Evolutionary conservation across 2,888 invertebrate genomes (phyloP), one percentile per base, ranked within the genome.

Genomic region (Alcis repandata): DNA sequence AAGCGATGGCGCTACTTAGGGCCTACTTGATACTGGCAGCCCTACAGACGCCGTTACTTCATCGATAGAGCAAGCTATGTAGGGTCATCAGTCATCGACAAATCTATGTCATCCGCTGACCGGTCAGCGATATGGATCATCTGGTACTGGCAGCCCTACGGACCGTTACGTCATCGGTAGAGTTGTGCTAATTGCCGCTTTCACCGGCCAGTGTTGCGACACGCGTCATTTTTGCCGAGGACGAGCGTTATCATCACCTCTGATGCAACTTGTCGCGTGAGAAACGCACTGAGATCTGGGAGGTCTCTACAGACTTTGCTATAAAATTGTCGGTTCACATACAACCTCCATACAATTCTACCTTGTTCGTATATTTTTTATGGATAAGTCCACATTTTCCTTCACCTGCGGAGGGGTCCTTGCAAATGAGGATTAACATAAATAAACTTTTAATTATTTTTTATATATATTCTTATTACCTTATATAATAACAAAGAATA

Each of bases 181-280:
- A 57, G 54, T 56, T 41, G 69, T 53, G 69, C 63, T 72, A 73
- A 75, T 75, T 71, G 70, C 46, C 59, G 68, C 75, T 75, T 75
- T 75, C 74, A 71, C 73, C 63, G 43, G 43, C 65, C 43, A 66
- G 63, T 66, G 66, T 71, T 72, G 69, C 73, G 66, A 60, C 72
- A 58, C 58, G 62, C 56, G 19, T 52, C 40, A 72, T 74, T 73
- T 73, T 71, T 53, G 54, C 70, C 70, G 71, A 70, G 71, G 70
- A 72, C 73, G 64, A 49, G 43, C 54, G 67, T 33, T 66, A 70
- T 70, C 69, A 69, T 70, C 70, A 62, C 59, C 53, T 58, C 58
- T 74, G 71, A 72, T 68, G 75, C 71, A 73, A 71, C 62, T 15
- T 36, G 49, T 52, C 48, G 62, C 74, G 76, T 75, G 74, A 69